These are phyloP conservation scores for Ochotona curzoniae DNA, from an alignment of 2,113 vertebrate genomes.

Conservation along the genomic window DNA sequence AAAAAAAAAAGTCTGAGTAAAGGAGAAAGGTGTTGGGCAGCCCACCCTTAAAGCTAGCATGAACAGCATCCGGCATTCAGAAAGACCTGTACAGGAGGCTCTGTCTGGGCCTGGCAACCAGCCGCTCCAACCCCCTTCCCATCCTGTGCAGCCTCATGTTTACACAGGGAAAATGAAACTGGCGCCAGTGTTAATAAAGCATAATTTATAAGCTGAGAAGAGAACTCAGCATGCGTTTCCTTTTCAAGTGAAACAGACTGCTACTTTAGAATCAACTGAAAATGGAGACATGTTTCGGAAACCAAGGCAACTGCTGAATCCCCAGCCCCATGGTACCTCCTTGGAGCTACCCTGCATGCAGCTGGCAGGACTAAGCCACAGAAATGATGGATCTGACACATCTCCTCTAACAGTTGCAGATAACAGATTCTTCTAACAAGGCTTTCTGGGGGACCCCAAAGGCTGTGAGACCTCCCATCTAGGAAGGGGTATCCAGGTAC, in stretches of 20 bases:
- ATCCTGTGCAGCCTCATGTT: constrained; percentile 71
- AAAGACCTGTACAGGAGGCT: constrained; percentile 27
- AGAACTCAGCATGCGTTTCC: constrained; percentile 78
- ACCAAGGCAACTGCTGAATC: constrained; percentile 71
- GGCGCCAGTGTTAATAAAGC: constrained; percentile 80
- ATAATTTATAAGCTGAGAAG: constrained; percentile 83
- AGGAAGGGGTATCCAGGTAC: neutral
- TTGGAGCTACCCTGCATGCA: neutral
- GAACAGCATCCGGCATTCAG: constrained; percentile 14
- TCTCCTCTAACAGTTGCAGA: neutral
- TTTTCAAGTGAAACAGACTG: constrained; percentile 79
- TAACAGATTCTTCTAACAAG: neutral
- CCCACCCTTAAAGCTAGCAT: neutral
- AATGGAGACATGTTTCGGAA: constrained; percentile 76
- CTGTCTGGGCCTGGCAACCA: constrained; percentile 57
- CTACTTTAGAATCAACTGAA: constrained; percentile 79
- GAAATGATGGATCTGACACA: neutral
- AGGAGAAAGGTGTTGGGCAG: constrained; percentile 53
- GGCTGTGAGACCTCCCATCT: neutral
- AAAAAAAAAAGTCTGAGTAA: neutral
- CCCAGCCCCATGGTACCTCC: constrained; percentile 40
- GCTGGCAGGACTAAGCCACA: neutral
- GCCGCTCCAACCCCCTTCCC: constrained; percentile 64
- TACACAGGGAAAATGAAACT: constrained; percentile 75
- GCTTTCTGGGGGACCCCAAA: neutral